Percentiles rank a stretch among this genome's conserved stretches.
phyloP scores from a whole-genome alignment of 2,113 vertebrate species.

The Mohoua ochrocephala region DNA sequence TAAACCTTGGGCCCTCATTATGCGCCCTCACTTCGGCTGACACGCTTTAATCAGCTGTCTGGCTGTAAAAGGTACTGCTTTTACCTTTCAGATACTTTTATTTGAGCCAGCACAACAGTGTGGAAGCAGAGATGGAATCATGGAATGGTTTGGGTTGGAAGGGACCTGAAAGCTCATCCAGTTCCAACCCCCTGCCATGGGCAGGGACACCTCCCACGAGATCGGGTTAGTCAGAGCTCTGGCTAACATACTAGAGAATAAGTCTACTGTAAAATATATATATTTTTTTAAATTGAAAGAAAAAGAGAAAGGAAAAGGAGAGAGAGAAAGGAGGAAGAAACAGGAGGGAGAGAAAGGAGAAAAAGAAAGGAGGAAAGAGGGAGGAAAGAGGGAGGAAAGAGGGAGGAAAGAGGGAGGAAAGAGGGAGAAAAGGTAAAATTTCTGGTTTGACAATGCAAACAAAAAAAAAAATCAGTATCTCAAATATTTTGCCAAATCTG shows the following conservation, averaged over 20 bases:
- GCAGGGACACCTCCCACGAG: not conserved
- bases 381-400: not conserved
- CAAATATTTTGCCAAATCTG: not conserved
- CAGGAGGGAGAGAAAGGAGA: too few species aligned
- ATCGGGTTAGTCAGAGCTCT: not conserved
- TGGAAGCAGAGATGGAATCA: not conserved
- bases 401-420: too few species aligned
- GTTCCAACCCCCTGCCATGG: not conserved
- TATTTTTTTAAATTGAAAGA: too few species aligned
- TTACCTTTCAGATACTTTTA: not conserved
- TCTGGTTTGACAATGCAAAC: not conserved
- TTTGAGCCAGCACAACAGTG: fast-evolving
- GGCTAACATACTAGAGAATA: not conserved
- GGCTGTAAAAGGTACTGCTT: not conserved
- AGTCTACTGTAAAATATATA: too few species aligned
- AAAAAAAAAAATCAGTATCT: not conserved
- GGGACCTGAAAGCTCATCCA: not conserved
- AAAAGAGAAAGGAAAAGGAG: too few species aligned
- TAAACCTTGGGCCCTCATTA: not conserved
- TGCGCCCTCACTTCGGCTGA: not conserved
- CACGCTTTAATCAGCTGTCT: not conserved
- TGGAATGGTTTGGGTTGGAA: not conserved
- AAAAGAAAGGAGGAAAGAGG: too few species aligned
- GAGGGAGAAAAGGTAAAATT: not conserved
- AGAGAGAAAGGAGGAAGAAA: not conserved